A percentile compares a stretch with the other conserved stretches of the same genome.
Evolutionary conservation across 2,113 vertebrate genomes (phyloP).

Genomic region (Sebastes fasciatus): DNA sequence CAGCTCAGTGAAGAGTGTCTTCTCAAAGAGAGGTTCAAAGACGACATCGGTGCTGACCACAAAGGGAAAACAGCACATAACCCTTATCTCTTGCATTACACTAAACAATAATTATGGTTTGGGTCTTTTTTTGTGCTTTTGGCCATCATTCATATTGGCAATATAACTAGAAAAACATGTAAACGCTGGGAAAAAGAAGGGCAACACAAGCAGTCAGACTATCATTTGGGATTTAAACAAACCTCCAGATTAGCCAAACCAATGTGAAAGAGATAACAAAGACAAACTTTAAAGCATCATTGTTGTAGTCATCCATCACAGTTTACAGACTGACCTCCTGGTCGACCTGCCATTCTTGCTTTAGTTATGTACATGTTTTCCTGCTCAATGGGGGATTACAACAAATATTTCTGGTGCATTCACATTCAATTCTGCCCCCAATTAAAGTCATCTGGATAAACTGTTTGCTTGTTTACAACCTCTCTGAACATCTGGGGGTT

Average conservation of each 20-base stretch:
- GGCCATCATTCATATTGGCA: neutral
- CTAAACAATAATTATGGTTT: neutral
- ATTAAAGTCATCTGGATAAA: neutral
- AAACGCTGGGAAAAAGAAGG: neutral
- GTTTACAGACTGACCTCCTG: neutral
- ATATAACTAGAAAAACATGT: neutral
- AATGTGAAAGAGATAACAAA: neutral
- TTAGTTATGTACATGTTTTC: neutral
- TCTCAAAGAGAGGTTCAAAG: conserved; percentile 19
- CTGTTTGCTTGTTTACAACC: neutral
- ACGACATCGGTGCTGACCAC: neutral
- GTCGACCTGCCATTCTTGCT: neutral
- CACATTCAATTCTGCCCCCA: neutral
- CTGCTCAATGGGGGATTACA: neutral
- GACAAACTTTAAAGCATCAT: neutral
- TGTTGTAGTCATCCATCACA: neutral
- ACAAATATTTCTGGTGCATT: neutral
- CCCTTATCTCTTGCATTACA: neutral
- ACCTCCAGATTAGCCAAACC: neutral
- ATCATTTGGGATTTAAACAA: neutral
- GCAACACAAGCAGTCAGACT: neutral
- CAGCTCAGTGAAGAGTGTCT: conserved; percentile 5
- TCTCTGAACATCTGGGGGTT: neutral
- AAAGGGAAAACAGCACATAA: neutral
- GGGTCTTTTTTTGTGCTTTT: neutral